Conservation (phyloP, 2,797 vertebrate genomes). For the Ciconia nigra region DNA sequence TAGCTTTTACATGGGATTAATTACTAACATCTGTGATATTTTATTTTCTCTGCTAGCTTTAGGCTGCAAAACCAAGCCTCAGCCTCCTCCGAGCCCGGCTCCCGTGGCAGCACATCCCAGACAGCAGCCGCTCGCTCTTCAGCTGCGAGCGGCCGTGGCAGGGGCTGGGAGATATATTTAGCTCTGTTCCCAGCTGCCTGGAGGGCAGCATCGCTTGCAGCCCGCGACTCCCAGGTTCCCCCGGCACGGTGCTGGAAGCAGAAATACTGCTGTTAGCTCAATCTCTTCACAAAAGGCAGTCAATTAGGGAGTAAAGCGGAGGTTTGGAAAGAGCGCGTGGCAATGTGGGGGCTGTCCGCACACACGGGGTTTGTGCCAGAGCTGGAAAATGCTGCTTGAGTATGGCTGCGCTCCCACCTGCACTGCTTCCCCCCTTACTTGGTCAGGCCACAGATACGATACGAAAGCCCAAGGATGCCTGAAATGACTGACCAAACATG, state of each 20-base stretch:
- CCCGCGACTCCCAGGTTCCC: fast-evolving
- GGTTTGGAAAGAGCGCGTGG: neutral
- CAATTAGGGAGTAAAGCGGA: neutral
- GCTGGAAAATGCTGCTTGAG: neutral
- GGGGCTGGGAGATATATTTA: neutral
- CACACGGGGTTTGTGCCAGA: neutral
- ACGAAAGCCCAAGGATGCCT: neutral
- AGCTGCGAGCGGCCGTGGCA: neutral
- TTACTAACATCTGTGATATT: neutral
- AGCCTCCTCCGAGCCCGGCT: neutral
- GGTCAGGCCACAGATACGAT: neutral
- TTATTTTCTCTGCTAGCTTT: neutral
- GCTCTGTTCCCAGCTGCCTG: neutral
- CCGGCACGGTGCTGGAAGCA: neutral
- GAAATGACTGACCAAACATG: neutral
- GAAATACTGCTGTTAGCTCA: neutral
- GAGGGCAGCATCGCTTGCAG: neutral
- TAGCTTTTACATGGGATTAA: neutral
- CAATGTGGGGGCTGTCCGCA: fast-evolving
- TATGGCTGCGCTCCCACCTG: fast-evolving
- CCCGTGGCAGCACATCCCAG: neutral
- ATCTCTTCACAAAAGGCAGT: neutral
- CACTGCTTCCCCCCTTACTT: too few relatives aligned
- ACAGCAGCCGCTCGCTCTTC: neutral
- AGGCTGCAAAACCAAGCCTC: neutral